Base-by-base conservation (phyloP, 2,797 vertebrate species). In the Macropodus opercularis region DNA sequence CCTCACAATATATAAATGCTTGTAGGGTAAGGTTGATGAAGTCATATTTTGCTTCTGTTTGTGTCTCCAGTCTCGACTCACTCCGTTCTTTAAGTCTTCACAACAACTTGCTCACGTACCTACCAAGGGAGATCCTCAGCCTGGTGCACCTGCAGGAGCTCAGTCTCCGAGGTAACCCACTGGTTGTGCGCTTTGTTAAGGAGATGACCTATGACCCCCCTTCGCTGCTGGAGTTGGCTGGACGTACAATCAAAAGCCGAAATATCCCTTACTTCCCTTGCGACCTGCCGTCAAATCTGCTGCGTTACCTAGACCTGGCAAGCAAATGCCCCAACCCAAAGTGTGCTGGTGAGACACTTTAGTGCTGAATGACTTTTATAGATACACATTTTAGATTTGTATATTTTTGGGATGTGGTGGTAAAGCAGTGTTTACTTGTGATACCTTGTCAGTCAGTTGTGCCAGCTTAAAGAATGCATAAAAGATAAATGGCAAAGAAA, bases 251-350 rank as follows among this genome's bases (percentile, higher is more conserved):
- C 31, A 98, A 98, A 90, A 95, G 94, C 9, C 89, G 94, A 67
- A 96, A 95, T 27, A 80, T 99, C 36, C 90, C 90, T 3, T 98
- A 98, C 13, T 75, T 81, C 2, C 91, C 93, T 27, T 77, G 72
- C 0, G 96, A 98, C 43, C 90, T 99, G 70, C 97, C 98, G 0
- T 90, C 83, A 15, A 93, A 95, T 62, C 92, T 99, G 1, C 77
- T 96, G 52, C 86, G 69, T 3, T 99, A 99, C 78, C 91, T 99
- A 67, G 92, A 94, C 82, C 87, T 96, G 81, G 96, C 96, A 82
- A 98, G 94, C 94, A 99, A 99, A 86, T 99, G 98, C 40, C 98
- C 98, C 78, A 99, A 99, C 77, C 98, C 98, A 23, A 98, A 98
- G 69, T 99, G 98, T 13, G 96, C 94, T 18, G 98, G 97, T 98